Evolutionary conservation across 2,797 vertebrate species (phyloP).

Genomic region (Columba guinea): DNA sequence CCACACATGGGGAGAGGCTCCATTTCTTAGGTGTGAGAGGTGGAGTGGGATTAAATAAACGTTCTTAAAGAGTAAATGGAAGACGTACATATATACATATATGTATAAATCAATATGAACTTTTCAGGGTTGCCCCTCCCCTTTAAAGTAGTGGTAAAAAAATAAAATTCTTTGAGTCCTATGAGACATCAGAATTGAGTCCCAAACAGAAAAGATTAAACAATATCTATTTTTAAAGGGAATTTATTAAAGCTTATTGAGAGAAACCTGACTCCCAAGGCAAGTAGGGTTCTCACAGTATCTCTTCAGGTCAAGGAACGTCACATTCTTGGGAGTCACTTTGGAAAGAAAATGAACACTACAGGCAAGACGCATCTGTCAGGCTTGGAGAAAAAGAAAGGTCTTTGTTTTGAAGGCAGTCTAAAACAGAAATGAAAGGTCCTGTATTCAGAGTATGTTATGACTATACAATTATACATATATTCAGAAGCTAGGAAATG

Average conservation of each 20-base stretch:
- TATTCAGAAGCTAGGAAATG: not conserved
- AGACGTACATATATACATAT: accelerated
- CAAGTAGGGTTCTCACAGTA: not conserved
- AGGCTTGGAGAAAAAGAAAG: not conserved
- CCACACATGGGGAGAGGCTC: accelerated
- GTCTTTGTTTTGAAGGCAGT: not conserved
- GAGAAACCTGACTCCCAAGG: not conserved
- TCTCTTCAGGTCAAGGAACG: not conserved
- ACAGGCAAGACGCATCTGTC: not conserved
- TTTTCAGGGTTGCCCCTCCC: not conserved
- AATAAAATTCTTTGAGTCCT: not conserved
- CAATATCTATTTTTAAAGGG: not conserved
- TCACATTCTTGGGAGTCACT: not conserved
- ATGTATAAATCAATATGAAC: too few relatives aligned
- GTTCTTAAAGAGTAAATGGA: not conserved
- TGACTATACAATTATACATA: not conserved
- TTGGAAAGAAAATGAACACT: not conserved
- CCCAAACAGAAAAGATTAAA: not conserved
- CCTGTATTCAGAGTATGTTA: not conserved
- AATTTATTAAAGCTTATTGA: not conserved
- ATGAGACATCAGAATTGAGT: not conserved
- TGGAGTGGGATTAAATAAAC: not conserved
- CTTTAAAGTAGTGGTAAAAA: not conserved
- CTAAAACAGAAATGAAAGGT: not conserved
- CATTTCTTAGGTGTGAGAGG: not conserved